Percentiles rank a stretch among this genome's conserved stretches.
Evolutionary conservation across 2,113 vertebrate species (phyloP).

Genomic region (Lagenorhynchus albirostris): DNA sequence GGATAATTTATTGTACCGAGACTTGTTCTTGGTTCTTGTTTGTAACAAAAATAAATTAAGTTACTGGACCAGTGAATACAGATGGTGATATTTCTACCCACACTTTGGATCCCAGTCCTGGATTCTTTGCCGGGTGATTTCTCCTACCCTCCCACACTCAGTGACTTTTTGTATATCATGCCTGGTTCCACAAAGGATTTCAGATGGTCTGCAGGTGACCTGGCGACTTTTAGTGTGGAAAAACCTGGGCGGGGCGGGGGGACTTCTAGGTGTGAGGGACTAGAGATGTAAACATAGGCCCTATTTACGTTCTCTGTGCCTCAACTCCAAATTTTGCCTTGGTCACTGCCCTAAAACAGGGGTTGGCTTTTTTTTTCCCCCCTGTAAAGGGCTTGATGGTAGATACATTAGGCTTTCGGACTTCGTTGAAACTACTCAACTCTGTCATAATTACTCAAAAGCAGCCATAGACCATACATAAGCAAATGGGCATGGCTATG

Average conservation of each 20-base stretch:
- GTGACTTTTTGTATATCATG: not conserved
- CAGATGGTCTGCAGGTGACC: constrained; percentile 11
- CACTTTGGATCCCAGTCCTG: not conserved
- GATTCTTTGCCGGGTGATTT: constrained; percentile 23
- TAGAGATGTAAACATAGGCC: not conserved
- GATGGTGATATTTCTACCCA: constrained; percentile 36
- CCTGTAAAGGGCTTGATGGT: not conserved
- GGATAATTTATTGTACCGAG: constrained; percentile 76
- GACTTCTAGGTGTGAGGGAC: not conserved
- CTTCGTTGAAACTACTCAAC: constrained; percentile 10
- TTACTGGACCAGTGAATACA: constrained; percentile 17
- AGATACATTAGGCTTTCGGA: not conserved
- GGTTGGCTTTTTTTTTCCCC: not conserved
- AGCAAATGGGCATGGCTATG: not conserved
- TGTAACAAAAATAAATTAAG: constrained; percentile 75
- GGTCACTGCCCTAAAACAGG: not conserved
- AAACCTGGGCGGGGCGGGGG: not conserved
- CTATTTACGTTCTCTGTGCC: not conserved
- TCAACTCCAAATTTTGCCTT: not conserved
- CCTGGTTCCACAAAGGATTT: constrained; percentile 28
- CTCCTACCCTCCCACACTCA: not conserved
- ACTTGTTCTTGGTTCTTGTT: constrained; percentile 68
- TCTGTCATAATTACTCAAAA: not conserved
- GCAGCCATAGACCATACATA: not conserved
- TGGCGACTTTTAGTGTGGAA: not conserved